Conservation (phyloP, 2,888 invertebrate species). For the Ophraella communa region DNA sequence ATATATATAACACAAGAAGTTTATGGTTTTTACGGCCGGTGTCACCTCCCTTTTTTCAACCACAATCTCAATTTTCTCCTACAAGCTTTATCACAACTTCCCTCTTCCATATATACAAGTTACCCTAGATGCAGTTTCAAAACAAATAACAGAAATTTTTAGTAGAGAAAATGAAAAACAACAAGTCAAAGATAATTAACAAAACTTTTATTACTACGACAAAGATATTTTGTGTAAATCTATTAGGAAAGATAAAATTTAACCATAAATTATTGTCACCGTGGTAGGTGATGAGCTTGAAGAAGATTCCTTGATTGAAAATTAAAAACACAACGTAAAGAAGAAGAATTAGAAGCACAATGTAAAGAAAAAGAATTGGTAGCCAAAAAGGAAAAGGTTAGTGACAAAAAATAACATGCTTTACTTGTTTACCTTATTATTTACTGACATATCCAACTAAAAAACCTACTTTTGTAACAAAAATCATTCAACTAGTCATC, state of each 20-base stretch:
- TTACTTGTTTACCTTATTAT: no score
- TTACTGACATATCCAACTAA: no score
- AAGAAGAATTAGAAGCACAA: conserved; percentile 33
- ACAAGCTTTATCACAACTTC: conserved; percentile 72
- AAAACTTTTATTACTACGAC: no score
- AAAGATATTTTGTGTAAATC: conserved; percentile 12
- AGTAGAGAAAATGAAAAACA: conserved; percentile 55
- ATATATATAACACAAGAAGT: no score
- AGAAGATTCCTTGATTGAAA: conserved; percentile 41
- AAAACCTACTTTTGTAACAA: no score
- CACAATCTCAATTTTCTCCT: no score
- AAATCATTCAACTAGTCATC: no score
- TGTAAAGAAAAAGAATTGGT: conserved; percentile 49
- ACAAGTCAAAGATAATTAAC: conserved; percentile 13
- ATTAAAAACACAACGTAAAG: conserved; percentile 32
- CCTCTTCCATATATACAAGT: conserved; percentile 78
- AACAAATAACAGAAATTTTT: conserved; percentile 68
- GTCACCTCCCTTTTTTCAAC: no score
- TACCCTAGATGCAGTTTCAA: conserved; percentile 71
- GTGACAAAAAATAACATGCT: conserved; percentile 48
- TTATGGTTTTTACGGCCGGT: no score
- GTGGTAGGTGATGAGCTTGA: conserved; percentile 39
- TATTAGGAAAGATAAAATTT: background rate
- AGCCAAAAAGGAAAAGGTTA: conserved; percentile 54
- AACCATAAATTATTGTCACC: background rate